These are phyloP conservation scores for Triplophysa yarkandensis DNA, from an alignment of 2,797 vertebrate species.

Conservation along the genomic window DNA sequence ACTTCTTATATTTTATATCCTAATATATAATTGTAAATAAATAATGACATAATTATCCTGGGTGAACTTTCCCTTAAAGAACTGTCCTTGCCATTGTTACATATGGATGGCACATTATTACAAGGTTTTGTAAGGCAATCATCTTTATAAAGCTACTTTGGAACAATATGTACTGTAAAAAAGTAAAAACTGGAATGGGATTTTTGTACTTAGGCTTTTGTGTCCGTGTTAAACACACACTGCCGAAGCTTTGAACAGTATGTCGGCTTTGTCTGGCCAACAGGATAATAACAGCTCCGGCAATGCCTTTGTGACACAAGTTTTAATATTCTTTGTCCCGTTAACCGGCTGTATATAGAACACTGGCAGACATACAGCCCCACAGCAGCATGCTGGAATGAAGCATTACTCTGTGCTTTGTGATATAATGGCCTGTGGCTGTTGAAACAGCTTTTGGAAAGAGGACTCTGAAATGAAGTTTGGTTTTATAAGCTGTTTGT, in stretches of 20 bases:
- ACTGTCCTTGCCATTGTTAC: not conserved
- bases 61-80: no score
- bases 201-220: not conserved
- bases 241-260: not conserved
- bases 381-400: not conserved
- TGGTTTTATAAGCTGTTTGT: not conserved
- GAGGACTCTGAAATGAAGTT: not conserved
- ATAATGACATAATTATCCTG: no score
- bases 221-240: not conserved
- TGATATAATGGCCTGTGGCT: not conserved
- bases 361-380: not conserved
- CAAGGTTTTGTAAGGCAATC: not conserved
- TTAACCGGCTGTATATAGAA: not conserved
- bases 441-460: not conserved
- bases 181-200: not conserved
- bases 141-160: not conserved
- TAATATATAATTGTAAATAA: no score
- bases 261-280: not conserved
- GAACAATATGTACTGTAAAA: not conserved
- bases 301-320: conserved; percentile 1
- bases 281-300: not conserved
- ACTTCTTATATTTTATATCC: no score
- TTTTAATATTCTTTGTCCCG: not conserved
- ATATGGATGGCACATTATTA: not conserved
- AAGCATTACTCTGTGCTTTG: not conserved